Base-by-base conservation (phyloP, 2,113 vertebrate species). In the Ceyx cyanopectus region DNA sequence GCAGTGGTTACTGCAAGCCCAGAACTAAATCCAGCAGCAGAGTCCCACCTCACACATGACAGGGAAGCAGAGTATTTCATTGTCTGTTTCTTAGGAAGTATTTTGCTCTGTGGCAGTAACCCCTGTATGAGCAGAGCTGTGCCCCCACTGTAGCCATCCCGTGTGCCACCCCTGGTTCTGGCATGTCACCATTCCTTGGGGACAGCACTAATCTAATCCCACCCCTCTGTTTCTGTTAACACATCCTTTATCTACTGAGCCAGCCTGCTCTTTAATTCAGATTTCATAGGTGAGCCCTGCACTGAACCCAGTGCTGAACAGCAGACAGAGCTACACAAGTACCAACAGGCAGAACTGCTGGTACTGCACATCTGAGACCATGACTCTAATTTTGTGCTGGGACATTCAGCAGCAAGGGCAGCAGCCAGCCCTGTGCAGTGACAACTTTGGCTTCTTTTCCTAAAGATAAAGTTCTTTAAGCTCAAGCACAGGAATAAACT, bases 281-380 rank as follows among this genome's bases (percentile, higher is more conserved):
- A 5, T 32, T 48, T 34, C 20, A 40, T 11, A 8, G 66, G 23
- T 2, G 1, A 87, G 65, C 74, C 8, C 19, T 30, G 82, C n/a
- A 21, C 37, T 12, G 15, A 56, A 1, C 40, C 29, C 34, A 43
- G 30, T 2, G 9, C 48, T 18, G 0, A 54, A 37, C 24, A 24
- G 17, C 66, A 56, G 1, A 0, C 14, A 66, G 10, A 53, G 14
- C 6, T 24, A 13, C 76, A 53, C 37, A 10, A 21, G 26, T 45
- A 66, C 48, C 70, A 58, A 41, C 5, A 18, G 48, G 65, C 60
- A 75, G 43, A 65, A 16, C 0, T 30, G 30, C 5, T 61, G 29
- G 20, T 12, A 57, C 81, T 79, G 51, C 61, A 65, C 41, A 69
- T 17, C 58, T 43, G 20, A 80, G 37, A 24, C 24, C 1, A 1